Percentiles rank a stretch among this genome's conserved stretches.
phyloP scores from a whole-genome alignment of 2,888 invertebrate species.

The Teleiodes luculella region DNA sequence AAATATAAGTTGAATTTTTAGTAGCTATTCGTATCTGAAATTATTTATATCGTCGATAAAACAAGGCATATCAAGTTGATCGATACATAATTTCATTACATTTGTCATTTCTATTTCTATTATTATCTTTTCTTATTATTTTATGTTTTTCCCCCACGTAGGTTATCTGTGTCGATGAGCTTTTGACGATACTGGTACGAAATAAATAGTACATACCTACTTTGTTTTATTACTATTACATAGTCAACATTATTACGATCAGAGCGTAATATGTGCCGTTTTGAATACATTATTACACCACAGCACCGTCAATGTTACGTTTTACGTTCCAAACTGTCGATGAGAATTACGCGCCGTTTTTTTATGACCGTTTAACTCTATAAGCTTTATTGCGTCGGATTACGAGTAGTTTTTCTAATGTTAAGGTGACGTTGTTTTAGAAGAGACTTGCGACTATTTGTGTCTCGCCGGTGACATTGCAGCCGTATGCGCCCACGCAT shows the following conservation, averaged over 20 bases:
- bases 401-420: slow-evolving; percentile 13
- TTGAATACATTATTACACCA: neutral
- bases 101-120: too few species aligned
- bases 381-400: slow-evolving; percentile 3
- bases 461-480: slow-evolving; percentile 7
- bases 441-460: slow-evolving; percentile 4
- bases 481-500: slow-evolving; percentile 8
- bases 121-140: too few species aligned
- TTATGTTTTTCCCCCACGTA: too few species aligned
- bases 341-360: slow-evolving; percentile 34
- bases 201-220: too few species aligned
- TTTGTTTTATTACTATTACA: too few species aligned
- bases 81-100: too few species aligned
- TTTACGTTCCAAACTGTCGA: slow-evolving; percentile 29
- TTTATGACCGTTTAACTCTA: neutral
- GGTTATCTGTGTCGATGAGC: too few species aligned
- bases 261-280: neutral
- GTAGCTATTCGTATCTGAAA: too few species aligned
- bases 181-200: too few species aligned
- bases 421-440: slow-evolving; percentile 1
- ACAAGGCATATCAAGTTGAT: too few species aligned
- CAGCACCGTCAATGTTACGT: slow-evolving; percentile 9
- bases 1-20: too few species aligned
- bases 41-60: too few species aligned
- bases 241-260: neutral